phyloP scores from a whole-genome alignment of 2,797 vertebrate genomes.

The Delichon dasypus region DNA sequence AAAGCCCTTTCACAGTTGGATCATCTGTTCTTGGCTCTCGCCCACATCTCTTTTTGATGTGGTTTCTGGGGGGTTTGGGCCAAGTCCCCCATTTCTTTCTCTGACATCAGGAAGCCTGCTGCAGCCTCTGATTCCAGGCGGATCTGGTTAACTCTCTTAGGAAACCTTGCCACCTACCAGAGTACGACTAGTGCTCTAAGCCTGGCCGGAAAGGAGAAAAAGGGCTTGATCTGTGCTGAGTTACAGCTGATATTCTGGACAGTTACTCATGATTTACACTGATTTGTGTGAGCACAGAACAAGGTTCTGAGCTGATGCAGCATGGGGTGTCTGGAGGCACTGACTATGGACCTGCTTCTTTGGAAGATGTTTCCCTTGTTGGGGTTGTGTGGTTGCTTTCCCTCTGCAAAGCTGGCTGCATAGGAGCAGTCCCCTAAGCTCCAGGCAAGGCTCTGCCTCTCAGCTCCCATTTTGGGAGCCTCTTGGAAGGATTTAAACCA shows the following conservation, averaged over 20 bases:
- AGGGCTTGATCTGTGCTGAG: not conserved
- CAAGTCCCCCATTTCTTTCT: slow-evolving; percentile 79
- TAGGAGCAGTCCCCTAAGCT: not conserved
- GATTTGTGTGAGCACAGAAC: not conserved
- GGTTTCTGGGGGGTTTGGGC: slow-evolving; percentile 84
- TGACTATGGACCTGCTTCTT: not conserved
- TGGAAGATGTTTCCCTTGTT: not conserved
- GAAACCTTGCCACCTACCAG: slow-evolving; percentile 60
- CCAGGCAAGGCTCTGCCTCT: not conserved
- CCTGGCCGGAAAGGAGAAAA: not conserved
- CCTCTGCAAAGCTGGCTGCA: not conserved
- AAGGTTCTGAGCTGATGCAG: not conserved
- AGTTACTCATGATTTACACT: not conserved
- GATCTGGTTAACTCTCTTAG: slow-evolving; percentile 86
- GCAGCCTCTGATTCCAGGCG: slow-evolving; percentile 73
- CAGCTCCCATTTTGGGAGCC: not conserved
- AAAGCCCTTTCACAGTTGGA: slow-evolving; percentile 57
- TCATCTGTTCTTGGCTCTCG: slow-evolving; percentile 73
- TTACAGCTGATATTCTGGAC: not conserved
- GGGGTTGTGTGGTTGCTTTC: not conserved
- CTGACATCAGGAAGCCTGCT: slow-evolving; percentile 85
- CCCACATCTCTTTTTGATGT: slow-evolving; percentile 83
- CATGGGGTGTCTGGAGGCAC: not conserved
- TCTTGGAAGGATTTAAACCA: not conserved
- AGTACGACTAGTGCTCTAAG: not conserved